Conservation (phyloP, 2,888 invertebrate species). For the Ectemnius cavifrons region DNA sequence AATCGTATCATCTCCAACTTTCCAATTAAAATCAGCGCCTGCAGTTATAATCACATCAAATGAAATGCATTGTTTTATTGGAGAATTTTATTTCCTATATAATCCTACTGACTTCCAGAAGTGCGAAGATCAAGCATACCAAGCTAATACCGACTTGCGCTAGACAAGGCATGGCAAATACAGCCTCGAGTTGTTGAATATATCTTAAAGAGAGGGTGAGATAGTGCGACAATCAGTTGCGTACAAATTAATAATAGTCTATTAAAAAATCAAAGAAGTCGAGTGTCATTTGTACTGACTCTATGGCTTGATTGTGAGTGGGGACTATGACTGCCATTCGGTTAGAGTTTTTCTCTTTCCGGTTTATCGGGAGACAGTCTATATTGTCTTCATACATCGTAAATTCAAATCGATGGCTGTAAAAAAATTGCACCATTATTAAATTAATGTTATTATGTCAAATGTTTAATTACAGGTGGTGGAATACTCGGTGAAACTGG, state of each 20-base stretch:
- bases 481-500: not conserved
- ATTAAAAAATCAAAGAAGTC: not conserved
- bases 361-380: too few species aligned
- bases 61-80: not conserved
- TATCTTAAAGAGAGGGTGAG: not conserved
- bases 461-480: too few species aligned
- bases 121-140: not conserved
- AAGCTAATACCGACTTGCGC: not conserved
- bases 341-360: not conserved
- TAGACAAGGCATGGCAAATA: not conserved
- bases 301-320: not conserved
- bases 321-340: not conserved
- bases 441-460: too few species aligned
- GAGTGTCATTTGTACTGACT: not conserved
- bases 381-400: not conserved
- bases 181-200: not conserved
- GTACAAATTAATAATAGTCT: not conserved
- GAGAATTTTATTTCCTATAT: too few species aligned
- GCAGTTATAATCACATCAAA: not conserved
- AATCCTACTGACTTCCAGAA: conserved; percentile 2
- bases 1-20: conserved; percentile 12
- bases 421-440: not conserved
- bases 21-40: not conserved
- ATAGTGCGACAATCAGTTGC: not conserved
- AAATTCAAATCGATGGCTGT: conserved; percentile 17